These are phyloP conservation scores for Torymus texanus DNA, from an alignment of 2,888 invertebrate genomes.

Conservation along the genomic window DNA sequence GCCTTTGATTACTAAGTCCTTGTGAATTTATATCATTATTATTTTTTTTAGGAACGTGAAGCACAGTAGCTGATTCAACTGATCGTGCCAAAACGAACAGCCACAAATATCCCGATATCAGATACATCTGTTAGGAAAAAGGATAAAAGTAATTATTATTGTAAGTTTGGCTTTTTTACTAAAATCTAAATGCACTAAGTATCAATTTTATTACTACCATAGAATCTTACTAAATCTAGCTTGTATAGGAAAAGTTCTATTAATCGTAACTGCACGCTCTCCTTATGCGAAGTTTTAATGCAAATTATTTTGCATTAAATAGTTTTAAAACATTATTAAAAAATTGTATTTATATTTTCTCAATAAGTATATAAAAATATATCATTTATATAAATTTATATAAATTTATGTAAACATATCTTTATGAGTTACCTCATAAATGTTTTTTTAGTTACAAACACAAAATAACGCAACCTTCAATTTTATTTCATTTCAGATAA, in stretches of 20 bases:
- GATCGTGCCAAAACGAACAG: conserved; percentile 37
- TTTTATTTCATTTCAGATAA: too few relatives aligned
- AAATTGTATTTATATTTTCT: too few relatives aligned
- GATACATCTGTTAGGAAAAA: conserved; percentile 51
- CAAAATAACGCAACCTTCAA: too few relatives aligned
- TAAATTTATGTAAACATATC: too few relatives aligned
- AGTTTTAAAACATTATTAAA: too few relatives aligned
- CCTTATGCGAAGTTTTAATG: not conserved
- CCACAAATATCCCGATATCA: conserved; percentile 46
- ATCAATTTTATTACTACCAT: conserved; percentile 5
- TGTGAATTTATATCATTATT: not conserved
- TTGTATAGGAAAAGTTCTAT: conserved; percentile 53
- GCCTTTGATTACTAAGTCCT: conserved; percentile 18
- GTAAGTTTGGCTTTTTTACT: not conserved
- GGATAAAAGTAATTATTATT: conserved; percentile 29
- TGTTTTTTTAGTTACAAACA: too few relatives aligned
- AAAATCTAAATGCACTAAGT: conserved; percentile 47
- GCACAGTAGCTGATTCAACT: conserved; percentile 37
- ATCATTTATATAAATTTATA: too few relatives aligned
- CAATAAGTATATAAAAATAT: too few relatives aligned
- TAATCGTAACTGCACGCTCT: not conserved
- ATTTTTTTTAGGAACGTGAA: conserved; percentile 13
- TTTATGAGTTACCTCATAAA: too few relatives aligned
- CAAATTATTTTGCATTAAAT: too few relatives aligned
- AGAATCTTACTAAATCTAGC: conserved; percentile 54